Evolutionary conservation across 2,797 vertebrate species (phyloP).

Genomic region (Eidolon dupreanum): DNA sequence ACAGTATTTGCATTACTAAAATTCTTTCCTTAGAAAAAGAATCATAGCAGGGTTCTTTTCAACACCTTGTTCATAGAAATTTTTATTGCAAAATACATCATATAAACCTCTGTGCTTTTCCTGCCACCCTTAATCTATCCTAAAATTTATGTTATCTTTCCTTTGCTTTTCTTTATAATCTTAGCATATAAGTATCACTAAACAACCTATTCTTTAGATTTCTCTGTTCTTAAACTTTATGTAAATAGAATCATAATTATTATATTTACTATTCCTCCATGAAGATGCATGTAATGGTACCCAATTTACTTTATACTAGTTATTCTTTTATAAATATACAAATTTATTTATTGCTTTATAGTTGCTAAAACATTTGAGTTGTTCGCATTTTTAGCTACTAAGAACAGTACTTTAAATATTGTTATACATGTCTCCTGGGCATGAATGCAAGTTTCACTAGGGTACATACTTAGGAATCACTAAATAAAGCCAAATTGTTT

Average conservation of each 20-base stretch:
- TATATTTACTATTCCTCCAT: neutral
- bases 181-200: neutral
- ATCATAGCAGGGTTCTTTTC: neutral
- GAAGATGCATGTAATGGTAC: neutral
- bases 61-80: neutral
- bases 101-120: neutral
- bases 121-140: neutral
- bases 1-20: constrained; percentile 7
- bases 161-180: neutral
- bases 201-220: neutral
- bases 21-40: constrained; percentile 26
- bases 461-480: neutral
- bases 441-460: neutral
- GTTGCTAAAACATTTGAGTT: neutral
- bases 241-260: neutral
- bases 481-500: neutral
- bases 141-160: neutral
- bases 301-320: neutral
- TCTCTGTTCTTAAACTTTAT: neutral
- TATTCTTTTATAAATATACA: neutral
- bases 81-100: neutral
- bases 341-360: neutral
- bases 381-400: neutral
- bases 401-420: neutral
- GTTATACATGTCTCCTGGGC: neutral